Percentiles rank a stretch among this genome's conserved stretches.
These are phyloP conservation scores for Plebejus argus DNA, from an alignment of 2,888 invertebrate genomes.

Conservation along the genomic window DNA sequence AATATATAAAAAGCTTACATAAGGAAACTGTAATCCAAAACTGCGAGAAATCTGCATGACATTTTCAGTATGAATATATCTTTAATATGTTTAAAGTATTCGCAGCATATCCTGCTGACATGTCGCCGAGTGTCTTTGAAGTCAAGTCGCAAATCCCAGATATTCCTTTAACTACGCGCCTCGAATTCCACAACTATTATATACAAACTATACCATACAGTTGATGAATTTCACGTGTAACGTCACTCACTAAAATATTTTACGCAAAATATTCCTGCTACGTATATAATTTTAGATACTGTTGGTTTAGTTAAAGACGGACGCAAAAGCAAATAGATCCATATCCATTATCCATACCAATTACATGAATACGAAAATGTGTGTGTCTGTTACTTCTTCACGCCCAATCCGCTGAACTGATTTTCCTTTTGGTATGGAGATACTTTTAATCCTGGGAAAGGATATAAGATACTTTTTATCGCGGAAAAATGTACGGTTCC, in stretches of 20 bases:
- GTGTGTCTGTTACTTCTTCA: too few species aligned
- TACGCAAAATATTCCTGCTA: background rate
- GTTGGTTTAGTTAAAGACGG: too few species aligned
- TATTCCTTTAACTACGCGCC: slow-evolving; percentile 20
- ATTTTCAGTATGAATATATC: background rate
- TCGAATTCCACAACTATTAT: slow-evolving; percentile 7
- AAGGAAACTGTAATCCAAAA: background rate
- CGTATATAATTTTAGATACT: background rate
- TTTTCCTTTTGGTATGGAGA: too few species aligned
- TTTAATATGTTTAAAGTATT: slow-evolving; percentile 7
- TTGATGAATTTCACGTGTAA: slow-evolving; percentile 10
- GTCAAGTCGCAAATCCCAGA: slow-evolving; percentile 4
- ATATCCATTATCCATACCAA: too few species aligned
- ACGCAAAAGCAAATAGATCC: too few species aligned
- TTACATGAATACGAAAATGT: too few species aligned
- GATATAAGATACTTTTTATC: too few species aligned
- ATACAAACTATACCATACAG: too few species aligned
- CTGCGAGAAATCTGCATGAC: background rate
- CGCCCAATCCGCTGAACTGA: too few species aligned
- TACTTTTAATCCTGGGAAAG: too few species aligned
- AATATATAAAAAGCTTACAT: background rate
- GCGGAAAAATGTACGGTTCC: too few species aligned
- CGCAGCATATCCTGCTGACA: background rate
- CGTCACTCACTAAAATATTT: background rate
- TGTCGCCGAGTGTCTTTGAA: background rate